Evolutionary conservation across 2,888 invertebrate genomes (phyloP), one percentile per base, ranked within the genome.

Genomic region (Caprella mutica): DNA sequence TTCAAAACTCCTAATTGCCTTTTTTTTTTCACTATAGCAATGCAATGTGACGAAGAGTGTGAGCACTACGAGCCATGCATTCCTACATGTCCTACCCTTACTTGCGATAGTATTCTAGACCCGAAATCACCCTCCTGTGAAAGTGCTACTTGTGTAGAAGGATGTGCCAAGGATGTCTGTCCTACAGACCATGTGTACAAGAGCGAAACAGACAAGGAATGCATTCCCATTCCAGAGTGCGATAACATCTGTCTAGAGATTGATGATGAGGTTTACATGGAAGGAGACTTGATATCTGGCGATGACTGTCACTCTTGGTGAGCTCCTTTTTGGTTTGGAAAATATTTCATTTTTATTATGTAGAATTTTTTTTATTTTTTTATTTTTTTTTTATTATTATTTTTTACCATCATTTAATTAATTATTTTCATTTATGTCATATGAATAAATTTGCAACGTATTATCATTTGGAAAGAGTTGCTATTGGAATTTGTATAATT

Each of bases 31-130:
- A n/a, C 67, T 67, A 19, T 71, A 88, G 88, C 91, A 0, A 84
- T 91, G 76, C 90, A 92, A 72, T 92, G 92, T 68, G 87, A 89
- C 70, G 83, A 84, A 67, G 78, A 79, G 43, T 88, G 88, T 67
- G 81, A 85, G 1, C 78, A 78, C 55, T 92, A 91, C 74, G 82
- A 81, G 61, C 79, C 87, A 0, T 92, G 92, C 69, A 77, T 91
- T 17, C 79, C 85, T 0, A 78, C 88, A 2, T 92, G 92, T 67
- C 88, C 90, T 0, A 75, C 79, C 12, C 85, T 85, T 71, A 89
- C 88, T 0, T 92, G 92, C 69, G 87, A 90, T 67, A 89, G 87
- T 70, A 67, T 68, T 2, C 81, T 82, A 68, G 76, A 75, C 5
- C 79, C 81, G 33, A 71, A 82, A 8, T 79, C 80, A 44, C 76